Base-by-base conservation (phyloP, 2,888 invertebrate species). In the Spatulosminthurus flaviceps region DNA sequence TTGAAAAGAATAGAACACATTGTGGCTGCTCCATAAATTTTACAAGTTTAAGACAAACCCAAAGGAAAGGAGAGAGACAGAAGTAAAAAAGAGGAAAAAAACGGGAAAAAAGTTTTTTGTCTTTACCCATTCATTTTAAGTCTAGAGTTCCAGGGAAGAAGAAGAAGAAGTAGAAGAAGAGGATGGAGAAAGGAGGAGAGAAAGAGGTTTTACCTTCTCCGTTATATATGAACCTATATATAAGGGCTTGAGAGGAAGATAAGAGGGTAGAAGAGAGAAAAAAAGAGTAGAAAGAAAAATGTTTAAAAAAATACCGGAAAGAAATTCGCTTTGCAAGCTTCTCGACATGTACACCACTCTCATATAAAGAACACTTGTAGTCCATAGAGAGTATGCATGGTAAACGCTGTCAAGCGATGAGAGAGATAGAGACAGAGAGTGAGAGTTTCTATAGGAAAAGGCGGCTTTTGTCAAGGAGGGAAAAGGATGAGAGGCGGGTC, bases 11-110 rank as follows among this genome's bases (percentile, higher is more conserved):
- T 51, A 19, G 19, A 24, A 61, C 61, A 73, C 74, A 76, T 74
- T 75, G 19, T 42, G 28, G 60, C 51, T 75, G 51, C 41, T 76
- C 78, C 80, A 81, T 78, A 78, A 81, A 81, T 81, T 76, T 71
- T 7, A 70, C 66, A 73, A 78, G 24, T 78, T 80, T 71, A 77
- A 76, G 64, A 70, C 41, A 51, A 73, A 75, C 75, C 28, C 60
- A 73, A 21, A 34, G 34, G 26, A 66, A 26, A 71, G n/a, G 71
- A 71, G 34, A 22, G 69, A 69, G 77, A 34, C 5, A 34, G 34
- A 34, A 9, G 34, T n/a, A n/a, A n/a, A n/a, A n/a, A 19, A 51
- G n/a, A 13, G 51, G 16, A 16, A 51, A 51, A n/a, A 51, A n/a
- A 13, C 1, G 7, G 51, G 1, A 51, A n/a, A 42, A 34, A 78